These are phyloP conservation scores for Gephyroberyx darwinii DNA, from an alignment of 2,797 vertebrate genomes.

Conservation along the genomic window DNA sequence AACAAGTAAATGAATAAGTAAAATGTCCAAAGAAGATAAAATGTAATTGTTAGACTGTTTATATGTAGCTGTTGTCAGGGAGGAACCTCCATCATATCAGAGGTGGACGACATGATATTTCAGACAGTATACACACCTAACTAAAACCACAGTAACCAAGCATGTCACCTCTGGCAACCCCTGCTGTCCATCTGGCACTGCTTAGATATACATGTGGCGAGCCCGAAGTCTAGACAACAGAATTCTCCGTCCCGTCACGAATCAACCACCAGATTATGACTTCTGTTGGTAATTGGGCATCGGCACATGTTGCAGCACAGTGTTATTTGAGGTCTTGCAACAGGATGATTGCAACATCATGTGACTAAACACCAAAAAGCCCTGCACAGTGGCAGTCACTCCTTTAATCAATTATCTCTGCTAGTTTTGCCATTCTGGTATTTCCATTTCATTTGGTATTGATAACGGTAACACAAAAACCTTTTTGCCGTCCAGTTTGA, in stretches of 20 bases:
- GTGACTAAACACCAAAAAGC: not conserved
- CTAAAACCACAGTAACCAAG: conserved; percentile 11
- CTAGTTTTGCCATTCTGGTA: not conserved
- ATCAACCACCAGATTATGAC: not conserved
- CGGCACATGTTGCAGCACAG: not conserved
- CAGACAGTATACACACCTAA: not conserved
- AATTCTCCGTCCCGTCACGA: not conserved
- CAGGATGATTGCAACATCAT: not conserved
- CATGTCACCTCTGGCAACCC: not conserved
- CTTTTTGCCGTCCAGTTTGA: not conserved
- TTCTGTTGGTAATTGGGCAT: conserved; percentile 22
- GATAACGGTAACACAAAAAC: not conserved
- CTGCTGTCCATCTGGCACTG: conserved; percentile 23
- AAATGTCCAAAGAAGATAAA: conserved; percentile 13
- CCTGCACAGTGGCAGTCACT: no score
- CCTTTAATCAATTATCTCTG: not conserved
- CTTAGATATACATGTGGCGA: conserved; percentile 37
- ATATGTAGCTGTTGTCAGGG: not conserved
- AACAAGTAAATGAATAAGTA: not conserved
- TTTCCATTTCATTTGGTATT: no score
- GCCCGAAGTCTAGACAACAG: conserved; percentile 37
- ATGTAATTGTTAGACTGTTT: no score
- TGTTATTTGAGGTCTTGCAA: not conserved
- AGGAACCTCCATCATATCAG: not conserved
- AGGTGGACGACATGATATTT: no score